A percentile compares a stretch with the other conserved stretches of the same genome.
These are phyloP conservation scores for Lutraria rhynchaena DNA, from an alignment of 1,140 invertebrate species.

Conservation along the genomic window DNA sequence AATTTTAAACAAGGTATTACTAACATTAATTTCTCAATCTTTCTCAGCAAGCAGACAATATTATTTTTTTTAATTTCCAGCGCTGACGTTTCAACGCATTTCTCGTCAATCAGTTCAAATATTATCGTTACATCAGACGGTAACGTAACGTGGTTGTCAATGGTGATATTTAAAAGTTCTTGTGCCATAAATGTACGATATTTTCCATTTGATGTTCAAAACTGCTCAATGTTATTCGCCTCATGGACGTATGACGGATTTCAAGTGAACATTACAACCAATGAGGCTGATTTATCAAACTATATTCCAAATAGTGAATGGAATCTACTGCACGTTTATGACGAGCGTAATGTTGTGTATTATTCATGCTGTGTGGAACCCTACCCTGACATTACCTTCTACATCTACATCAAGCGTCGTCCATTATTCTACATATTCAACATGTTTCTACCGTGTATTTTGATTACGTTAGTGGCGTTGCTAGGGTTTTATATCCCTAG, in stretches of 20 bases:
- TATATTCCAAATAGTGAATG: slow-evolving; percentile 83
- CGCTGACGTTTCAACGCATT: slow-evolving; percentile 78
- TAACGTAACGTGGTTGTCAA: slow-evolving; percentile 84
- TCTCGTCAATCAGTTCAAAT: slow-evolving; percentile 81
- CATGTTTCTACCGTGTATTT: slow-evolving; percentile 89
- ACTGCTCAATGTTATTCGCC: slow-evolving; percentile 87
- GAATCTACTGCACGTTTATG: slow-evolving; percentile 82
- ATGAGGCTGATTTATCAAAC: slow-evolving; percentile 81
- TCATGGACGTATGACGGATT: slow-evolving; percentile 97
- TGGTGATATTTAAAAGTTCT: slow-evolving; percentile 83
- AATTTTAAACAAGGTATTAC: too few species aligned
- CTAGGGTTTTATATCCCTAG: slow-evolving; percentile 94
- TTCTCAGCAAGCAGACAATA: too few species aligned
- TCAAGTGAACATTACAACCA: slow-evolving; percentile 73
- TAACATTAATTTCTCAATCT: too few species aligned
- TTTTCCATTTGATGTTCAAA: slow-evolving; percentile 84
- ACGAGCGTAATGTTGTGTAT: slow-evolving; percentile 85
- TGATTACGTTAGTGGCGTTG: slow-evolving; percentile 92
- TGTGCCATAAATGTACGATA: slow-evolving; percentile 83
- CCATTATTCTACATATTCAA: slow-evolving; percentile 97
- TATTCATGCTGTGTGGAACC: slow-evolving; percentile 87
- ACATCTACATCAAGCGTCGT: slow-evolving; percentile 86
- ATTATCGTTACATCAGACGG: slow-evolving; percentile 83
- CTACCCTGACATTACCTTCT: slow-evolving; percentile 79
- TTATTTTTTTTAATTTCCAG: slow-evolving; percentile 66